Conservation (phyloP, 2,797 vertebrate genomes). For the Craterocephalus amniculus region DNA sequence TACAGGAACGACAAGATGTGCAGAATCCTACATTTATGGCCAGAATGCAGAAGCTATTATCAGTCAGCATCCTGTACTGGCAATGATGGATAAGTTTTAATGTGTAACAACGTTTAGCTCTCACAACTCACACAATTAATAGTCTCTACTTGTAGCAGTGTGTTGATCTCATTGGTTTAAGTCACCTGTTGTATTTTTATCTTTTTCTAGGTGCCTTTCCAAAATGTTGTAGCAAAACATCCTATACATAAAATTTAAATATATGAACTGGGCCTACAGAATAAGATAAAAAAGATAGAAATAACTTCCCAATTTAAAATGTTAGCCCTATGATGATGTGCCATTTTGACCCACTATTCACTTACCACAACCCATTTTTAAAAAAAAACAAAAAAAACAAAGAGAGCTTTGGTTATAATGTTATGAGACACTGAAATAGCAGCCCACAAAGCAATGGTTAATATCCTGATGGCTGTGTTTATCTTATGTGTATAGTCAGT, state of each 20-base stretch:
- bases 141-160: neutral
- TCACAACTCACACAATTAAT: no score
- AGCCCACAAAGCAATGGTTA: neutral
- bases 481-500: neutral
- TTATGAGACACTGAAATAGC: neutral
- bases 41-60: neutral
- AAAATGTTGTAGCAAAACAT: neutral
- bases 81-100: neutral
- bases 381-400: neutral
- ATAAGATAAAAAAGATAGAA: neutral
- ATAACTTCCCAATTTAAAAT: neutral
- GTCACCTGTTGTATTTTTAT: neutral
- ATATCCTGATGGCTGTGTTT: neutral
- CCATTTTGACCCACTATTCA: neutral
- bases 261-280: neutral
- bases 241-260: neutral
- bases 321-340: neutral
- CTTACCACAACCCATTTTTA: neutral
- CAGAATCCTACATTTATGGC: neutral
- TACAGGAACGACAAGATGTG: slow-evolving; percentile 19
- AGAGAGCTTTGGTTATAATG: neutral
- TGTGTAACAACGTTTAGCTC: neutral
- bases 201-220: neutral
- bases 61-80: neutral
- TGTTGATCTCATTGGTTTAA: neutral